These are phyloP conservation scores for Zosterops hypoxanthus DNA, from an alignment of 2,113 vertebrate species.

Conservation along the genomic window DNA sequence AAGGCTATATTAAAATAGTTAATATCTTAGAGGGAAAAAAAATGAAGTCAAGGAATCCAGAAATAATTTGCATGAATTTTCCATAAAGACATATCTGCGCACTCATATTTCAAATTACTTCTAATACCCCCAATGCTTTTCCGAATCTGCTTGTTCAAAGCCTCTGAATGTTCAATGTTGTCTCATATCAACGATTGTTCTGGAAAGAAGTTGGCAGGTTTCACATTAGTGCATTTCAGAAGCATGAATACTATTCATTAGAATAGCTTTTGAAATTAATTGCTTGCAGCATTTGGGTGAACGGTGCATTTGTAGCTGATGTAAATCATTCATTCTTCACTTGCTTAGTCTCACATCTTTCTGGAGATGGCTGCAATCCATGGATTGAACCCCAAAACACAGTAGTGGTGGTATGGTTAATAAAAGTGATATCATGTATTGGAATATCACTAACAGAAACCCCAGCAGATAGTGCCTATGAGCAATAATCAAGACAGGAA, in stretches of 20 bases:
- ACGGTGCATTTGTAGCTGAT: constrained; percentile 14
- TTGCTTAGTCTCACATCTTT: constrained; percentile 27
- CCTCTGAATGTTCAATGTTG: neutral
- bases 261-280: constrained; percentile 42
- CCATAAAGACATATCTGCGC: neutral
- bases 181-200: neutral
- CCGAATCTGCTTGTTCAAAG: neutral
- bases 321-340: constrained; percentile 11
- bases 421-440: neutral
- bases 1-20: neutral
- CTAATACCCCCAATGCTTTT: neutral
- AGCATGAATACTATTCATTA: constrained; percentile 7
- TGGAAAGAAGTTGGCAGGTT: neutral
- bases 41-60: neutral
- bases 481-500: neutral
- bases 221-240: constrained; percentile 1
- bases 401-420: neutral
- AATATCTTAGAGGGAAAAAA: neutral
- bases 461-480: neutral
- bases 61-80: neutral
- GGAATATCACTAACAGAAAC: constrained; percentile 7
- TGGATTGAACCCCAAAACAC: neutral
- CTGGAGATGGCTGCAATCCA: neutral
- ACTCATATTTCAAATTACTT: neutral
- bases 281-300: neutral